These are phyloP conservation scores for Sebastes cheni DNA, from an alignment of 2,797 vertebrate species.

Conservation along the genomic window DNA sequence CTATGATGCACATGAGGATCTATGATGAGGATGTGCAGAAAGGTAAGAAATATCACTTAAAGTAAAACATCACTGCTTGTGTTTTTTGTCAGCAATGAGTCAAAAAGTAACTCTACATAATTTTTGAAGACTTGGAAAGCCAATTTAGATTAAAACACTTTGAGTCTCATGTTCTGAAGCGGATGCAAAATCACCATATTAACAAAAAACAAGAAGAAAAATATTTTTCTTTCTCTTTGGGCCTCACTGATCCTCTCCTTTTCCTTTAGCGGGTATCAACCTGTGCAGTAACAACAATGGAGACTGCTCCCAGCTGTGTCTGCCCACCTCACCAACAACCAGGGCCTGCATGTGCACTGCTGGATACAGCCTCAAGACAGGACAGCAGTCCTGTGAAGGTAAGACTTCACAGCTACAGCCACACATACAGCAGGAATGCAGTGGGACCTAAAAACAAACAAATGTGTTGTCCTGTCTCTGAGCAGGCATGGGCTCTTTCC, in stretches of 20 bases:
- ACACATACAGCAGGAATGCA: not conserved
- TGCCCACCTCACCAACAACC: conserved; percentile 89
- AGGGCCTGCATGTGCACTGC: conserved; percentile 97
- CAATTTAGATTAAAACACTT: not conserved
- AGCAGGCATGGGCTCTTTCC: conserved; percentile 95
- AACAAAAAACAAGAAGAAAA: not conserved
- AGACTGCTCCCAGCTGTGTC: conserved; percentile 96
- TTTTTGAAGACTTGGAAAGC: not conserved
- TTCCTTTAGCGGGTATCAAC: conserved; percentile 81
- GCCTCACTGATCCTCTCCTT: conserved; percentile 2
- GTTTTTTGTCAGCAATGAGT: not conserved
- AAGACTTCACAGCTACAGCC: conserved; percentile 1
- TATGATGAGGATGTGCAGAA: conserved; percentile 92
- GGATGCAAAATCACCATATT: not conserved
- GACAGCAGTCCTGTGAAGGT: conserved; percentile 96
- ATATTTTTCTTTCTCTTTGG: not conserved
- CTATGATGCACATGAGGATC: conserved; percentile 98
- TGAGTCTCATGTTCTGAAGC: not conserved
- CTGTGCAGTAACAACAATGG: conserved; percentile 94
- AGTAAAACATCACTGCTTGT: not conserved
- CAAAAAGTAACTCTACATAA: not conserved
- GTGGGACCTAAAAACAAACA: not conserved
- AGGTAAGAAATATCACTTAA: conserved; percentile 69
- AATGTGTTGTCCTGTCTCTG: not conserved
- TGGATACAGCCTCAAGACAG: conserved; percentile 93